Evolutionary conservation across 1,140 invertebrate genomes (phyloP), one percentile per base, ranked within the genome.

Genomic region (Plodia interpunctella): DNA sequence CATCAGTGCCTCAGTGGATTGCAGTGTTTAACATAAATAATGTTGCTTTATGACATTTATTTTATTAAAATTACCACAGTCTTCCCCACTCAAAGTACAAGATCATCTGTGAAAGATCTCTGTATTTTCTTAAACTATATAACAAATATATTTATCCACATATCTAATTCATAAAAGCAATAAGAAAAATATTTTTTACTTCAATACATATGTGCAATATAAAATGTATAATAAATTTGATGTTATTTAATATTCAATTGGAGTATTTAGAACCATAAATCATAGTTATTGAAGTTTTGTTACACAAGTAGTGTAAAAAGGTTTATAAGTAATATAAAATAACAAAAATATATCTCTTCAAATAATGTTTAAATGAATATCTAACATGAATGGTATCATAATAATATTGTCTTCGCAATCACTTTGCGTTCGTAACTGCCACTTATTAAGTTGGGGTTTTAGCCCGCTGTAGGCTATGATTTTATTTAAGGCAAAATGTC

Each of bases 81-180:
- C 55, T 60, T 60, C 58, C 58, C 15, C 20, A 53, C 20, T 18
- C 35, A 15, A 32, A 59, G 67, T 66, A 62, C 59, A 62, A 69
- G 60, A 59, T 44, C 38, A 3, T 1, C 55, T 57, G 55, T 32
- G 61, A 66, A 50, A 66, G 59, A 70, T 63, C 57, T 63, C 57
- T 63, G 49, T 70, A 70, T 70, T 70, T 70, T 70, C 52, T 56
- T 58, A 64, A 21, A 35, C 32, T 63, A 60, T 63, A 63, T 25
- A 59, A 21, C n/a, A 50, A 50, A 25, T 25, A 54, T n/a, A 32
- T 55, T 49, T 57, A 38, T 56, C 55, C 52, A 25, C 30, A 57
- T 65, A 49, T 53, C 54, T 58, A 21, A 57, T 3, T 44, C 38
- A n/a, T 44, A 6, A 44, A 32, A 44, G 38, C 38, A 44, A 44